phyloP scores from a whole-genome alignment of 2,888 invertebrate genomes.

The Crossocerus cetratus region DNA sequence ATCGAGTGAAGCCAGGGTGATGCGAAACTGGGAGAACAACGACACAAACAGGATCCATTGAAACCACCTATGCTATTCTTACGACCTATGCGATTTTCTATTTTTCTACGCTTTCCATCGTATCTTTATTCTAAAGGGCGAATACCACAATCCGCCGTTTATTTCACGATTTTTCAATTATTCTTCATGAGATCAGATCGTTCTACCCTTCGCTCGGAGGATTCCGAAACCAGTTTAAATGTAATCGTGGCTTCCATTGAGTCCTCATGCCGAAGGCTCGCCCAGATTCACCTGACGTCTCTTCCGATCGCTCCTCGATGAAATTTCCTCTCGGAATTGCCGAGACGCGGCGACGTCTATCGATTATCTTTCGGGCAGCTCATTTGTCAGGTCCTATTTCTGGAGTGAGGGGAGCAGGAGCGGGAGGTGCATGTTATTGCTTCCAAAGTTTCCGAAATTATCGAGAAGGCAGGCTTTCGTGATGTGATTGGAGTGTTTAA shows the following conservation, averaged over 20 bases:
- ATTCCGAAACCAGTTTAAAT: background rate
- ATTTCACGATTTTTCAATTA: background rate
- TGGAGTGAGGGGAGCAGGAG: background rate
- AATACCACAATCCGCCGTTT: background rate
- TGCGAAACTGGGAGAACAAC: constrained; percentile 20
- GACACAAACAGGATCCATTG: constrained; percentile 50
- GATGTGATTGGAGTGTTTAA: background rate
- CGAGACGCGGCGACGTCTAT: background rate
- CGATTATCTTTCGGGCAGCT: background rate
- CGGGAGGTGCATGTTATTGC: background rate
- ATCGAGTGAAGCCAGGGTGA: background rate
- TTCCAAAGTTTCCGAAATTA: background rate
- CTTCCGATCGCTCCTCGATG: background rate
- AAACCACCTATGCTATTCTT: constrained; percentile 64
- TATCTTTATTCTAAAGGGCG: constrained; percentile 19
- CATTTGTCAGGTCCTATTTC: background rate
- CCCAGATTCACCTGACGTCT: background rate
- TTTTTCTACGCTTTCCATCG: constrained; percentile 72
- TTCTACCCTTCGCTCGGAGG: background rate
- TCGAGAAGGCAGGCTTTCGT: background rate
- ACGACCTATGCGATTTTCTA: constrained; percentile 71
- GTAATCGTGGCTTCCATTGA: too few relatives aligned
- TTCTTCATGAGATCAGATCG: background rate
- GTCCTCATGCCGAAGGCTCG: too few relatives aligned
- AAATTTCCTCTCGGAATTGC: background rate